Evolutionary conservation across 2,888 invertebrate genomes (phyloP), one percentile per base, ranked within the genome.

Genomic region (Acanthopleura granulata): DNA sequence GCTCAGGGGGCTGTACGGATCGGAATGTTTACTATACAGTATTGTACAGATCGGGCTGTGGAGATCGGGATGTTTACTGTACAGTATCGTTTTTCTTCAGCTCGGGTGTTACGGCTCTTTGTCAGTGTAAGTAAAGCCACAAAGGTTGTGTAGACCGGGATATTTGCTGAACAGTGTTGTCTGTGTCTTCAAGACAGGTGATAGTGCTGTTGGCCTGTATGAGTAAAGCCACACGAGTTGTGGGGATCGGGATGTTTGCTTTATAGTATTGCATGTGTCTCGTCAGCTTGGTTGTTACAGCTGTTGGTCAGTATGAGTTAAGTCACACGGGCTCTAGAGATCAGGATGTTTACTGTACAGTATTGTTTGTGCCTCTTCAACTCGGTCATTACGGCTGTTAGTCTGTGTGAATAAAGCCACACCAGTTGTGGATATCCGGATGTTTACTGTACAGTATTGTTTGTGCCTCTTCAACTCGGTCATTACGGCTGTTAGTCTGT

Each of bases 261-360:
- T n/a, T 84, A 84, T 12, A 85, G 86, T 66, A 85, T 82, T 81
- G 80, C 80, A 15, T 51, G 18, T 51, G 14, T 51, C 18, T 51
- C 14, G 14, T 51, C 51, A 86, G 86, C 81, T 14, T 80, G 82
- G 72, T 81, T 85, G 72, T 70, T 86, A 14, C 82, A 83, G 78
- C 78, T 79, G 11, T 49, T 86, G 12, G 81, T 83, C 29, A 84
- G 84, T 61, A 82, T 83, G 77, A 76, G 80, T 15, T 76, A 79
- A 16, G 84, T 83, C 0, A 83, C 80, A 49, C 77, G 80, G 15
- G 82, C 85, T 15, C 79, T 86, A 22, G 86, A 86, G 62, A 72
- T 86, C 29, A 85, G 86, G 0, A 81, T 85, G 82, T 85, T 82
- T 72, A 85, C n/a, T n/a, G n/a, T n/a, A n/a, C n/a, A n/a, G n/a